These are phyloP conservation scores for Prunella strophiata DNA, from an alignment of 2,797 vertebrate species.

Conservation along the genomic window DNA sequence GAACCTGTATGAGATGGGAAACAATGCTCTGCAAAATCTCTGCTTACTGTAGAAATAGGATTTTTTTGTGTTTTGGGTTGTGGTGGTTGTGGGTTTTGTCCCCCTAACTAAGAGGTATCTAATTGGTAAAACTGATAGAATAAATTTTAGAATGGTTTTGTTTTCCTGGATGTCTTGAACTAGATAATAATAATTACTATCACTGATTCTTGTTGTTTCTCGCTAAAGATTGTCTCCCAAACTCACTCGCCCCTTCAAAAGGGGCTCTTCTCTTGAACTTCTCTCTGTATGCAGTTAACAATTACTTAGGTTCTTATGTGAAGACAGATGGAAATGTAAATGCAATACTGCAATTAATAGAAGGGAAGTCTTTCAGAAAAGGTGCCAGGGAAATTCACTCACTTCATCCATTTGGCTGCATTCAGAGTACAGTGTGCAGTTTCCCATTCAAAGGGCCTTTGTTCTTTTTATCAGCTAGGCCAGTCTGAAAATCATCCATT, in stretches of 20 bases:
- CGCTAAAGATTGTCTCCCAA: neutral
- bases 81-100: neutral
- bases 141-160: neutral
- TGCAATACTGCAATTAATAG: neutral
- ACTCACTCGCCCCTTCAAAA: neutral
- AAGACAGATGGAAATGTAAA: slow-evolving; percentile 41
- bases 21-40: neutral
- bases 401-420: neutral
- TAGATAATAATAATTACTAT: neutral
- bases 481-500: neutral
- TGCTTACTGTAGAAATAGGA: neutral
- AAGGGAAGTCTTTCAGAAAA: neutral
- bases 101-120: neutral
- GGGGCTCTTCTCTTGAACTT: neutral
- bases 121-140: neutral
- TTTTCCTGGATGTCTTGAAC: neutral
- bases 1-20: neutral
- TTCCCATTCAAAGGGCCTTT: neutral
- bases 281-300: slow-evolving; percentile 17
- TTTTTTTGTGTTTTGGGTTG: neutral
- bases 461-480: neutral
- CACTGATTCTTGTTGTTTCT: neutral
- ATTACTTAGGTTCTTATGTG: slow-evolving; percentile 22
- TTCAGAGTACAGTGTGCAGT: neutral
- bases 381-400: neutral